Evolutionary conservation across 2,113 vertebrate species (phyloP).

Genomic region (Aptenodytes patagonicus): DNA sequence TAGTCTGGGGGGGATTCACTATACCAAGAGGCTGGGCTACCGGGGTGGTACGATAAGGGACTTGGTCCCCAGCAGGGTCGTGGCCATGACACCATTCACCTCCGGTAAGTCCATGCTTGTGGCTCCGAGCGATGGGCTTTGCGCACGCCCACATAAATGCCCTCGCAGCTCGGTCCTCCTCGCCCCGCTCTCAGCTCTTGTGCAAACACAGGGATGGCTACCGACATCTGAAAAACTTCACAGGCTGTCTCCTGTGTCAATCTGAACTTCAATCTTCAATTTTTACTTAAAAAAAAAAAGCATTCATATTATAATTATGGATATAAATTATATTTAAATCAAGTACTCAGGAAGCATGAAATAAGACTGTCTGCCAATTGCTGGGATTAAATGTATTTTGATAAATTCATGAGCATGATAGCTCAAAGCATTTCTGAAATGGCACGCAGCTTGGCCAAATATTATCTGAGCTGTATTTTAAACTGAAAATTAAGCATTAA

Average conservation of each 20-base stretch:
- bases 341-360: not conserved
- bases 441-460: not conserved
- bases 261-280: not conserved
- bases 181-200: accelerated
- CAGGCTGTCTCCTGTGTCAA: not conserved
- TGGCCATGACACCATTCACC: accelerated
- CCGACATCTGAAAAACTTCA: not conserved
- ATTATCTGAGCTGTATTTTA: not conserved
- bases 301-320: not conserved
- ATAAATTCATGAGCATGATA: not conserved
- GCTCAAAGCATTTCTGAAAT: not conserved
- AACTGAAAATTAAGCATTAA: not conserved
- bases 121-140: not conserved
- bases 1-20: not conserved
- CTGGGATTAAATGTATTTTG: not conserved
- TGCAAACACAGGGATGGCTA: not conserved
- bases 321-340: not conserved
- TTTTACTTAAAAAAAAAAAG: not conserved
- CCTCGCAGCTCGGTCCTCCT: not conserved
- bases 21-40: not conserved
- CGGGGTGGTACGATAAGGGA: not conserved
- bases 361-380: not conserved
- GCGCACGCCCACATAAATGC: not conserved
- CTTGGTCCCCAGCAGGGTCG: not conserved
- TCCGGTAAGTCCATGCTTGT: not conserved